Evolutionary conservation across 2,113 vertebrate genomes (phyloP).

Genomic region (Gnathonemus longibarbis): DNA sequence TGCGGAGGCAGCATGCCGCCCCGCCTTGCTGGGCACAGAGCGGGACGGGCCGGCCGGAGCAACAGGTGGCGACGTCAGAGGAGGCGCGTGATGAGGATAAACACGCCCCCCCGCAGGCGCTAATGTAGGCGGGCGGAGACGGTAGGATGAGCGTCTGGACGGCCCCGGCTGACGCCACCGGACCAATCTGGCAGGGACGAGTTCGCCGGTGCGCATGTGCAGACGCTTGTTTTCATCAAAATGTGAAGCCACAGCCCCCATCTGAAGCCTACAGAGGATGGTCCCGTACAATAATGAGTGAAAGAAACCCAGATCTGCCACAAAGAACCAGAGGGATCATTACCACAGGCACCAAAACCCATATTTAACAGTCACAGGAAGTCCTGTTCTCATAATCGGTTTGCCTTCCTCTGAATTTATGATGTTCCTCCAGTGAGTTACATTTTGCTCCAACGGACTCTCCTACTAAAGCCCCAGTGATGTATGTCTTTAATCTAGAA

Average conservation of each 20-base stretch:
- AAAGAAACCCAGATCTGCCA: not conserved
- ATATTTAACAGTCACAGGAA: not conserved
- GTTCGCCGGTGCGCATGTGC: not conserved
- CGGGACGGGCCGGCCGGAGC: conserved; percentile 17
- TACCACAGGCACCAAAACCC: not conserved
- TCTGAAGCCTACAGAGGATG: not conserved
- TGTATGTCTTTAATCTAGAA: not conserved
- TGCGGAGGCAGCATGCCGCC: conserved; percentile 14
- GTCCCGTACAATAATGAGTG: not conserved
- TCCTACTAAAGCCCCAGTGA: not conserved
- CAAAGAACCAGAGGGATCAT: not conserved
- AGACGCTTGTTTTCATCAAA: not conserved
- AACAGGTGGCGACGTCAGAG: conserved; percentile 17
- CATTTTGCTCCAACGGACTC: not conserved
- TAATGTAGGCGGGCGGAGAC: not conserved
- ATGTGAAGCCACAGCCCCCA: not conserved
- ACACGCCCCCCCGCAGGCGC: not conserved
- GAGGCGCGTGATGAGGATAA: conserved; percentile 24
- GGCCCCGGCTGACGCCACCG: not conserved
- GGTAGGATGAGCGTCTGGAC: not conserved
- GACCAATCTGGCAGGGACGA: not conserved
- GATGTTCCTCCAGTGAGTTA: not conserved
- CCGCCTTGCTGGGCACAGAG: conserved; percentile 21
- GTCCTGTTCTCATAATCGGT: not conserved
- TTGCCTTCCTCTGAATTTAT: not conserved